Evolutionary conservation across 2,888 invertebrate species (phyloP), one percentile per base, ranked within the genome.

Genomic region (Coleophora deauratella): DNA sequence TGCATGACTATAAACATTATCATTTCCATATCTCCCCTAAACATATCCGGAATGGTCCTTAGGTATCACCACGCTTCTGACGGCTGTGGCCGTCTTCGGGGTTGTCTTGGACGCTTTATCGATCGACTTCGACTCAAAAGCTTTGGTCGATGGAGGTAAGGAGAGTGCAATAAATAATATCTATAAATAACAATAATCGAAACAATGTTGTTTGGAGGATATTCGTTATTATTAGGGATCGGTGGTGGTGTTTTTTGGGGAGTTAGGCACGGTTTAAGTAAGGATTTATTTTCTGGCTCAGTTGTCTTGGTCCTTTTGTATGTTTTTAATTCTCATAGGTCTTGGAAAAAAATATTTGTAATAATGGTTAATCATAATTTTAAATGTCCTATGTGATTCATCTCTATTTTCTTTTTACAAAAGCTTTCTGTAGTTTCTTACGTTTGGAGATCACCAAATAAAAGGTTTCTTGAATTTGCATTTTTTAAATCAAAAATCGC

Each of bases 131-230:
- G 78, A 55, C 70, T 81, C 80, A 81, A 81, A 82, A 80, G 78
- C 76, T 64, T 81, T 78, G 76, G 70, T 78, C 78, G 72, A 62
- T 70, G 72, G 72, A 82, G 82, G 82, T 82, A 82, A 82, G 81
- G 66, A 61, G 51, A 55, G 59, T 54, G 56, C 54, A 60, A 54
- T 49, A 21, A 21, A 4, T 21, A 21, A 3, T 21, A 21, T 4
- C 21, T 21, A 4, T 21, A 21, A 21, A 21, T n/a, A 21, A 21
- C 21, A 4, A 21, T 6, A 3, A 21, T 21, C 3, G 3, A 3
- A 4, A 21, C 21, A 21, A n/a, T n/a, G n/a, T n/a, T n/a, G 21
- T 21, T 21, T 21, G 21, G 21, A 34, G 33, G 11, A 33, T 11
- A 4, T 27, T 27, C 11, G n/a, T 33, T 34, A 21, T 33, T 34